Evolutionary conservation across 2,113 vertebrate genomes (phyloP).

Genomic region (Pangasianodon hypophthalmus): DNA sequence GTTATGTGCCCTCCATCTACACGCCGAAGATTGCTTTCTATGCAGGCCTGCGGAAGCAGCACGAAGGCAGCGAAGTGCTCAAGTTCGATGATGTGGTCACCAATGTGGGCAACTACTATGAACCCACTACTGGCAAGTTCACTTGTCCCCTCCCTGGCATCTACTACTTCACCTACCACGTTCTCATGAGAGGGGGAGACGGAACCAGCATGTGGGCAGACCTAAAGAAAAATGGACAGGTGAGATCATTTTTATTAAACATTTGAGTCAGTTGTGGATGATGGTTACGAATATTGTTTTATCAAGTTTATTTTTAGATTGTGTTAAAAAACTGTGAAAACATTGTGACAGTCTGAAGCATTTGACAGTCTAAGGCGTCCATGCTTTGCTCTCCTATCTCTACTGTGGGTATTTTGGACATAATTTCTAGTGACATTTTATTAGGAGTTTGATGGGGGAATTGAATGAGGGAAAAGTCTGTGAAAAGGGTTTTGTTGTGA

Average conservation of each 20-base stretch:
- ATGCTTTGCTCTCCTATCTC: neutral
- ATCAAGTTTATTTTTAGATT: neutral
- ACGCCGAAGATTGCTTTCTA: conserved; percentile 95
- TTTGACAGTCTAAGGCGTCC: neutral
- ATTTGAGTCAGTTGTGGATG: conserved; percentile 35
- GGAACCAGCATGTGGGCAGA: conserved; percentile 98
- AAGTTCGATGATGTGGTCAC: conserved; percentile 97
- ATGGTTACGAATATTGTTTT: neutral
- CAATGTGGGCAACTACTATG: conserved; percentile 97
- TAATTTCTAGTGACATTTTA: neutral
- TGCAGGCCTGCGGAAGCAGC: conserved; percentile 89
- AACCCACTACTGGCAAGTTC: conserved; percentile 94
- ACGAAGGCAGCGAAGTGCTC: conserved; percentile 90
- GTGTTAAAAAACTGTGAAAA: neutral
- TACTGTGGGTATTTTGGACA: neutral
- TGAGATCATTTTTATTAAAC: conserved; percentile 64
- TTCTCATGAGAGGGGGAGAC: conserved; percentile 95
- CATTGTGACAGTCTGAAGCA: neutral
- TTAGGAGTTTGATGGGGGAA: conserved; percentile 14
- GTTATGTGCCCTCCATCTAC: conserved; percentile 86
- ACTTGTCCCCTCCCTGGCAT: conserved; percentile 93
- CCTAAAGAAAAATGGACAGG: conserved; percentile 93
- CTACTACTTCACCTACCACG: conserved; percentile 97
- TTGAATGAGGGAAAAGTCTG: neutral
- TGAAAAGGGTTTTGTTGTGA: neutral